These are phyloP conservation scores for Hypotaenidia philippensis DNA, from an alignment of 2,797 vertebrate genomes.

Conservation along the genomic window DNA sequence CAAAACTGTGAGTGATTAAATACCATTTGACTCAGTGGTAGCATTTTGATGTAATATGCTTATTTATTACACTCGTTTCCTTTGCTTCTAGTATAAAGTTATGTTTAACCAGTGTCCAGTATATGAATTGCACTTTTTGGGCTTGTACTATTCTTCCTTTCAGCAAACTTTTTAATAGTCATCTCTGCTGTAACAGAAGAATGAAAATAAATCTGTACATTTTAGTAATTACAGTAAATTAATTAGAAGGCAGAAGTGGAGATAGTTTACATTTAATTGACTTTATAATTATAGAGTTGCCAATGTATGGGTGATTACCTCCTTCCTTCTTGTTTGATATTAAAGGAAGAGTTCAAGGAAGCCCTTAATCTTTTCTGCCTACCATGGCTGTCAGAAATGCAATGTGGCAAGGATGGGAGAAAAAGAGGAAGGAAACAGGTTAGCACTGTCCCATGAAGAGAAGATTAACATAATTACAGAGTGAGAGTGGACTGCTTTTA, in stretches of 20 bases:
- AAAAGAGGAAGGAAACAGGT: slow-evolving; percentile 44
- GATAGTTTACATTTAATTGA: slow-evolving; percentile 50
- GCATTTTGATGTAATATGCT: background rate
- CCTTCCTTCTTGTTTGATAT: slow-evolving; percentile 9
- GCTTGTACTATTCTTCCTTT: background rate
- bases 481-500: background rate
- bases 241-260: slow-evolving; percentile 30
- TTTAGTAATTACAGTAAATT: slow-evolving; percentile 38
- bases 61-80: background rate
- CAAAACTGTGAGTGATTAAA: background rate
- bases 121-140: background rate
- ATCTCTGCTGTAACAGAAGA: background rate
- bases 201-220: slow-evolving; percentile 1
- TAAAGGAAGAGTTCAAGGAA: slow-evolving; percentile 15
- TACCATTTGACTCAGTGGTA: background rate
- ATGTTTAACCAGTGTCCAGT: background rate
- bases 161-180: background rate
- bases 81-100: background rate
- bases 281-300: slow-evolving; percentile 51
- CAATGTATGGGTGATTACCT: background rate
- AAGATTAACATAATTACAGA: slow-evolving; percentile 28
- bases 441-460: background rate
- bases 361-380: slow-evolving; percentile 5
- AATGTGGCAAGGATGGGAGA: background rate
- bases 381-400: background rate